Base-by-base conservation (phyloP, 2,888 invertebrate species). In the Dryococelus australis region DNA sequence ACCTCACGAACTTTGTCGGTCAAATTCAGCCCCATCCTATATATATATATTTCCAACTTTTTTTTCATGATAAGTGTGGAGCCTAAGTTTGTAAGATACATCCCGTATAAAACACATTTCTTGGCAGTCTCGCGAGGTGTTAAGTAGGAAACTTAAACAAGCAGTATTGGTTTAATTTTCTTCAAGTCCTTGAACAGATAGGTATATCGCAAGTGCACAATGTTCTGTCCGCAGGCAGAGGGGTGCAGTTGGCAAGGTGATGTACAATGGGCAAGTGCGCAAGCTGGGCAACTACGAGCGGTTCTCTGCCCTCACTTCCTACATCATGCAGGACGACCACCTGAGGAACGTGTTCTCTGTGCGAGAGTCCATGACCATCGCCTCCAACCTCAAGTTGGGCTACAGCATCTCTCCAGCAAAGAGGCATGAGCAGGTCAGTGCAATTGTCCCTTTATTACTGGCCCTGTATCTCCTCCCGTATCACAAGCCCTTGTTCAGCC, bases 301-400 rank as follows among this genome's bases (percentile, higher is more conserved):
- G 81, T 94, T 96, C 90, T 95, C 95, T 53, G 95, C 96, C 90
- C 94, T 97, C 65, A 97, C 97, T 1, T 96, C 97, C 90, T 98
- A 97, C 93, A 98, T 98, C 91, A 97, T 97, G 92, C 98, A 98
- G 91, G 95, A 97, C 88, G 96, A 97, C 91, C 94, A 96, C 91
- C 92, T 97, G 91, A 94, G 97, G 89, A 94, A 95, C 47, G 94
- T 96, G 90, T 93, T 98, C 90, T 96, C 97, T 87, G 95, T 97
- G 85, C 94, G 96, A 91, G 97, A 98, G 93, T 95, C 97, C 90
- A 97, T 98, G 97, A 94, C 95, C 90, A 94, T 97, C 86, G 96
- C 97, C 0, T 96, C 97, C 4, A 95, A 97, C 89, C 94, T 98
- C 87, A 97, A 97, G 92, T 94, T 97, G 86, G 96, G 97, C 83